Evolutionary conservation across 2,888 invertebrate genomes (phyloP).

Genomic region (Rotaria socialis): DNA sequence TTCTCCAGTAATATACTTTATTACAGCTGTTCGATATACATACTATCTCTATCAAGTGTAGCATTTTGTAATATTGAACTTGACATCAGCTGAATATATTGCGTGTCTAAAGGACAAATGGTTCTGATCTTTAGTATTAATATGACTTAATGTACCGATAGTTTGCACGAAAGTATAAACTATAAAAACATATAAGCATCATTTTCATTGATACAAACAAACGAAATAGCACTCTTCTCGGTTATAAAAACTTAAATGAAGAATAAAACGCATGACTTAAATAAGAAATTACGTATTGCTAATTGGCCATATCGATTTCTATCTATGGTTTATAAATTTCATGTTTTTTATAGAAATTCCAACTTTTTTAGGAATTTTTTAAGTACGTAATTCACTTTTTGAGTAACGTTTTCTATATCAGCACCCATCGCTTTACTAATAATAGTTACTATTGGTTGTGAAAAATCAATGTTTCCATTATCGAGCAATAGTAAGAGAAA

Average conservation of each 20-base stretch:
- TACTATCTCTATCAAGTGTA: background rate
- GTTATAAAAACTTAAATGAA: conserved; percentile 50
- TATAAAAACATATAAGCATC: too few species aligned
- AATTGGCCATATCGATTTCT: conserved; percentile 54
- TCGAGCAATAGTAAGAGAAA: too few species aligned
- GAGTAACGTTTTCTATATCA: too few species aligned
- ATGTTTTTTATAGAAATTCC: conserved; percentile 55
- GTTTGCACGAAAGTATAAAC: conserved; percentile 51
- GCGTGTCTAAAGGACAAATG: conserved; percentile 54
- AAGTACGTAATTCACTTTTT: conserved; percentile 54
- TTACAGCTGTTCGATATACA: background rate
- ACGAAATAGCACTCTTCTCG: background rate
- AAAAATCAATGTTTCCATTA: too few species aligned
- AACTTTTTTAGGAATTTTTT: conserved; percentile 50
- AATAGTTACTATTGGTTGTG: too few species aligned
- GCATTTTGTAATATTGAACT: background rate
- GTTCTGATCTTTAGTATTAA: conserved; percentile 54
- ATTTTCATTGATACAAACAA: background rate
- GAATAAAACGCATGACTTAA: conserved; percentile 54
- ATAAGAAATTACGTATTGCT: conserved; percentile 56
- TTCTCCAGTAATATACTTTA: background rate
- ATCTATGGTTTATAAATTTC: conserved; percentile 51
- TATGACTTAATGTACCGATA: conserved; percentile 55
- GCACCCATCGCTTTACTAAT: too few species aligned
- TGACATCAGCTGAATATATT: conserved; percentile 52